Evolutionary conservation across 1,140 invertebrate genomes (phyloP).

Genomic region (Nebria ingens): DNA sequence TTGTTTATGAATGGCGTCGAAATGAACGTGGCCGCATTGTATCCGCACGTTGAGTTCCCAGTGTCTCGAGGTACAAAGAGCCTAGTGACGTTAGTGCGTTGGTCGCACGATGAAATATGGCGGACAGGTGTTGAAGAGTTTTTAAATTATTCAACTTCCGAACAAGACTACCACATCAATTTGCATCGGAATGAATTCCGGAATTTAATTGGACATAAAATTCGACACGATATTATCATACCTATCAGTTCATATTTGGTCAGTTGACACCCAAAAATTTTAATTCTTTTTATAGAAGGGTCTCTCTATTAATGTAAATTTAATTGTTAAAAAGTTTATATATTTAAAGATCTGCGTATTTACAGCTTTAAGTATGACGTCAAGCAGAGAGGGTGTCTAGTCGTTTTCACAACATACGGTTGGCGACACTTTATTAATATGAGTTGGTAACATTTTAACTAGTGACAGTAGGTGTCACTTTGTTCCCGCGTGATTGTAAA

Average conservation of each 20-base stretch:
- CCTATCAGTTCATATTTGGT: conserved; percentile 27
- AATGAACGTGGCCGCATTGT: conserved; percentile 39
- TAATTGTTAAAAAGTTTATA: too few relatives aligned
- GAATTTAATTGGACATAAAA: conserved; percentile 27
- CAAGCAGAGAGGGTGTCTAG: too few relatives aligned
- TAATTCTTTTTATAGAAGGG: background rate
- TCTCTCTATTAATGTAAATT: background rate
- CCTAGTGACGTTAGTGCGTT: conserved; percentile 66
- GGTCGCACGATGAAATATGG: conserved; percentile 84
- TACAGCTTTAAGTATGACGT: too few relatives aligned
- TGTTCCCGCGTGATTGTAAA: too few relatives aligned
- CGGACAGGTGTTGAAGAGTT: conserved; percentile 29
- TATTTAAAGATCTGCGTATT: too few relatives aligned
- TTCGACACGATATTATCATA: conserved; percentile 27
- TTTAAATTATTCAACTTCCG: conserved; percentile 24
- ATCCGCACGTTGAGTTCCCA: conserved; percentile 59
- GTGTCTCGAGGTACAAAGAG: conserved; percentile 59
- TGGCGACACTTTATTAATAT: too few relatives aligned
- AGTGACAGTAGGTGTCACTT: too few relatives aligned
- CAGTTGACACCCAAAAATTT: conserved; percentile 14
- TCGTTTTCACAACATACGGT: too few relatives aligned
- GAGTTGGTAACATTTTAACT: too few relatives aligned
- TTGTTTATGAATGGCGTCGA: conserved; percentile 23
- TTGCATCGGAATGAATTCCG: conserved; percentile 35
- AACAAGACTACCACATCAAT: conserved; percentile 30